These are phyloP conservation scores for Oryzias sinensis DNA, from an alignment of 2,797 vertebrate genomes.

Conservation along the genomic window DNA sequence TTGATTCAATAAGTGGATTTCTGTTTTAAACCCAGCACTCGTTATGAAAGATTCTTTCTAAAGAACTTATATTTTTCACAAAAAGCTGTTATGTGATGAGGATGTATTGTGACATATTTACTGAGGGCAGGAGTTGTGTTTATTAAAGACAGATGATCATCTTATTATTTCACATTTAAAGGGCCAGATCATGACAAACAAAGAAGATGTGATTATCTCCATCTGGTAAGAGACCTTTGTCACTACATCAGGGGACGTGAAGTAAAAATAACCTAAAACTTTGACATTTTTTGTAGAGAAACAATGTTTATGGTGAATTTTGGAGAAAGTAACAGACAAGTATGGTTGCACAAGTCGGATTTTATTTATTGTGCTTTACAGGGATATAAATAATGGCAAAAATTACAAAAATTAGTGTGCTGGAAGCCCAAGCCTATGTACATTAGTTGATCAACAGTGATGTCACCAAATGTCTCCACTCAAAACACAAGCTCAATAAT, in stretches of 20 bases:
- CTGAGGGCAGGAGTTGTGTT: neutral
- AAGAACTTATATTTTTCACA: too few species aligned
- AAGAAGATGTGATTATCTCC: neutral
- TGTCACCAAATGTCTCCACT: constrained; percentile 76
- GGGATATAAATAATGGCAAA: constrained; percentile 98
- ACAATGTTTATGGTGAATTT: neutral
- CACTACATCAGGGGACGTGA: neutral
- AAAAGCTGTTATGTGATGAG: too few species aligned
- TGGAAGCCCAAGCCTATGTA: constrained; percentile 99
- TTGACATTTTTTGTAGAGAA: neutral
- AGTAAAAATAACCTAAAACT: neutral
- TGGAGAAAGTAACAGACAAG: constrained; percentile 24
- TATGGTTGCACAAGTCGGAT: constrained; percentile 89
- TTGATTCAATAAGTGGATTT: too few species aligned
- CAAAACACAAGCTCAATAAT: constrained; percentile 81
- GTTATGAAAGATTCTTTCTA: too few species aligned
- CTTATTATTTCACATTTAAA: neutral
- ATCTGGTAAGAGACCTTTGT: constrained; percentile 4
- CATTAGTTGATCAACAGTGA: constrained; percentile 89
- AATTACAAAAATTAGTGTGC: constrained; percentile 98
- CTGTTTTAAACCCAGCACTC: too few species aligned
- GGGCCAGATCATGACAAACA: neutral
- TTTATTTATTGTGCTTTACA: constrained; percentile 99
- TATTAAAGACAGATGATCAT: neutral
- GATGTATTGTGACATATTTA: too few species aligned